Evolutionary conservation across 2,113 vertebrate species (phyloP).

Genomic region (Ochotona curzoniae): DNA sequence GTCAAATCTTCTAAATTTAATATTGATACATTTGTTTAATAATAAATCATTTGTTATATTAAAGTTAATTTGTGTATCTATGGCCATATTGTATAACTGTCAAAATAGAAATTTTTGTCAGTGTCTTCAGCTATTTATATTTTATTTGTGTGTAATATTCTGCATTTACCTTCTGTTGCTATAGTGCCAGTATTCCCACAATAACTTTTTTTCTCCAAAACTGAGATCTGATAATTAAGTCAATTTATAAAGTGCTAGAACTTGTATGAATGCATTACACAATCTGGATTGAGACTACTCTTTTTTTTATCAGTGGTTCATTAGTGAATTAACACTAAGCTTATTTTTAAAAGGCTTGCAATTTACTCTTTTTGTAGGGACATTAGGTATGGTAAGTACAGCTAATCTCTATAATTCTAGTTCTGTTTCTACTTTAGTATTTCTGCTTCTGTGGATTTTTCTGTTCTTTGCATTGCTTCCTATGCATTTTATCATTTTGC

Average conservation of each 20-base stretch:
- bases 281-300: conserved; percentile 40
- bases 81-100: neutral
- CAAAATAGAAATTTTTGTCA: conserved; percentile 40
- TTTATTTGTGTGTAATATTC: conserved; percentile 51
- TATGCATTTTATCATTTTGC: conserved; percentile 14
- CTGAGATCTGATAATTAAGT: conserved; percentile 52
- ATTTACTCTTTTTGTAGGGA: conserved; percentile 49
- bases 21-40: conserved; percentile 12
- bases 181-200: conserved; percentile 10
- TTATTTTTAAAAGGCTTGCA: conserved; percentile 35
- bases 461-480: conserved; percentile 22
- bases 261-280: conserved; percentile 42
- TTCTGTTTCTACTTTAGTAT: conserved; percentile 59
- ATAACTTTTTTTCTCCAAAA: conserved; percentile 32
- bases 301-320: conserved; percentile 49
- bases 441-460: conserved; percentile 47
- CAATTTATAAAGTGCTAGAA: conserved; percentile 57
- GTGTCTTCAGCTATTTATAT: conserved; percentile 5
- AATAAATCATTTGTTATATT: conserved; percentile 57
- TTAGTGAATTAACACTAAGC: conserved; percentile 47
- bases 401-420: neutral
- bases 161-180: conserved; percentile 13
- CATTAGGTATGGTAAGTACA: conserved; percentile 29
- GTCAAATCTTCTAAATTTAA: conserved; percentile 44
- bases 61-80: conserved; percentile 55